Evolutionary conservation across 2,888 invertebrate genomes (phyloP), one percentile per base, ranked within the genome.

Genomic region (Strigamia crassipes): DNA sequence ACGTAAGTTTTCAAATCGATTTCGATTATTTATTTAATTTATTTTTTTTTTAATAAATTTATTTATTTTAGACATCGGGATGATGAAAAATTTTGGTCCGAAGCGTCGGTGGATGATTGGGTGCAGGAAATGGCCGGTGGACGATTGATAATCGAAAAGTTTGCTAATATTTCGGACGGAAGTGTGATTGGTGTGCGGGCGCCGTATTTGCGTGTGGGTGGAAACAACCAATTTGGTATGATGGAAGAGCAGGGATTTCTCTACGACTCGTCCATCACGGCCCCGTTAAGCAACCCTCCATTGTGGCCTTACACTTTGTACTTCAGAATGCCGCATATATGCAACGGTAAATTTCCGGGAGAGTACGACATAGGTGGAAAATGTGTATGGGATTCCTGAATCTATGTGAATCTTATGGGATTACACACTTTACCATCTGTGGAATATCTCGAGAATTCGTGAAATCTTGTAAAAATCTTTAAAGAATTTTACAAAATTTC

Each of bases 231-330:
- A 90, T 97, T 97, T 88, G 94, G 96, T 89, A 97, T 97, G 96
- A 96, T 97, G 96, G 93, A 94, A 82, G 96, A 96, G 88, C 95
- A 96, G 87, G 95, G 94, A 89, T 96, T 96, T 88, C 93, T 94
- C 9, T 97, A 97, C 88, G 97, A 97, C 87, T 95, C 96, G 31
- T 96, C 96, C 13, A 96, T 97, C 86, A 96, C 96, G 0, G 96
- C 96, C 34, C 94, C 96, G 0, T 90, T 96, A 82, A 92, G 93
- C 46, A 93, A 95, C 79, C 95, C 96, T 34, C 96, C 96, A 81
- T 94, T 96, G 88, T 98, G 97, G 97, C 98, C 98, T 0, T 98
- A 97, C 90, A 97, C 97, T 2, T 90, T 98, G 31, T 97, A 97
- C 90, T 97, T 96, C 92, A 92, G 96, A 84, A 96, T 97, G 94